Percentiles rank a stretch among this genome's conserved stretches.
Conservation (phyloP, 2,797 vertebrate genomes). For the Centroberyx gerrardi region DNA sequence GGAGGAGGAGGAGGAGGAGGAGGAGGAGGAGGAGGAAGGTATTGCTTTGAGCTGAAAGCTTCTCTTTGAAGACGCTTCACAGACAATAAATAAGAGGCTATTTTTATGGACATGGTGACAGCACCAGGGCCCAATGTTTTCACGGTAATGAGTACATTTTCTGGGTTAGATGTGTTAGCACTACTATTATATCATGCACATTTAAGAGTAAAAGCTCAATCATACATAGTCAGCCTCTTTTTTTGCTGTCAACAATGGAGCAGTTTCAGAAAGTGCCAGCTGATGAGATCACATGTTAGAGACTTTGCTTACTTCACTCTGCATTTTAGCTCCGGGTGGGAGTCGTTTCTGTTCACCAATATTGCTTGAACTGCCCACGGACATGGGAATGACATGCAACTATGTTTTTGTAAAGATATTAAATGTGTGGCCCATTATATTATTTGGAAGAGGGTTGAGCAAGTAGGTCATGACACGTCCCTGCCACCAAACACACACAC, state of each 20-base stretch:
- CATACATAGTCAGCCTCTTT: neutral
- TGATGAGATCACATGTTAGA: conserved; percentile 10
- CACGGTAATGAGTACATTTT: too few relatives aligned
- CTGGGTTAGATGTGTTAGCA: too few relatives aligned
- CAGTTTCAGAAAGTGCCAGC: neutral
- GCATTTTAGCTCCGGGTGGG: neutral
- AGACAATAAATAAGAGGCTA: neutral
- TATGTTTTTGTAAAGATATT: neutral
- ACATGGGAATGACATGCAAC: accelerated
- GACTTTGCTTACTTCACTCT: too few relatives aligned
- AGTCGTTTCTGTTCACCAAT: neutral
- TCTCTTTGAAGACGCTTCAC: neutral
- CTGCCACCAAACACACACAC: neutral
- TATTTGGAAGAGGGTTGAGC: neutral
- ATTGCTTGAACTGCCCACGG: neutral
- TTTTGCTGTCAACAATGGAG: neutral
- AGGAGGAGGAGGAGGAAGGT: conserved; percentile 75
- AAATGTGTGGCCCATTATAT: too few relatives aligned
- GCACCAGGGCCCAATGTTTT: too few relatives aligned
- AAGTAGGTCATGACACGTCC: neutral
- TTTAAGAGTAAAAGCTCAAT: neutral
- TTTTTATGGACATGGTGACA: neutral
- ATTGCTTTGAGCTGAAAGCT: conserved; percentile 32
- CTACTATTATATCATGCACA: too few relatives aligned
- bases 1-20: conserved; percentile 23